A percentile compares a stretch with the other conserved stretches of the same genome.
Evolutionary conservation across 2,113 vertebrate genomes (phyloP).

Genomic region (Notothenia coriiceps): DNA sequence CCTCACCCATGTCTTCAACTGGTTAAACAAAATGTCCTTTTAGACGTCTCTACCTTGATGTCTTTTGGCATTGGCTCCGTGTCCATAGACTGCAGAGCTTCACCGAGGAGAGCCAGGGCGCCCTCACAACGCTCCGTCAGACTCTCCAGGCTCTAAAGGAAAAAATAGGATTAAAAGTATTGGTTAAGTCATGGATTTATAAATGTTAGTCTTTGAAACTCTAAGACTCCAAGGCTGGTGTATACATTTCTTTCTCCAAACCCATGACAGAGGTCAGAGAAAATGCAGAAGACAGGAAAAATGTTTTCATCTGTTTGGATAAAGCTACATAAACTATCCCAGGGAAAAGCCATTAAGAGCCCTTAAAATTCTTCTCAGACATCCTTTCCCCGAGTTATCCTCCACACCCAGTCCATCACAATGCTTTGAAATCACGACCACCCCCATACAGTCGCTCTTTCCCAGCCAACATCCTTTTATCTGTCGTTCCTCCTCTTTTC

Average conservation of each 20-base stretch:
- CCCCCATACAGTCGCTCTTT: neutral
- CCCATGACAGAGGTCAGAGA: slow-evolving; percentile 43
- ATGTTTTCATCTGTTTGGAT: slow-evolving; percentile 56
- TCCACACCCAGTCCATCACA: slow-evolving; percentile 11
- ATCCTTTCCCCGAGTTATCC: neutral
- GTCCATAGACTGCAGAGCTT: slow-evolving; percentile 81
- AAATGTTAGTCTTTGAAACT: neutral
- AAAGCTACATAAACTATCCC: slow-evolving; percentile 51
- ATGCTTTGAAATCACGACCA: slow-evolving; percentile 15
- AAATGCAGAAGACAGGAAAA: slow-evolving; percentile 15
- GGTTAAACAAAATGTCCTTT: too few relatives aligned
- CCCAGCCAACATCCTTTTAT: neutral
- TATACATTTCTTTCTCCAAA: neutral
- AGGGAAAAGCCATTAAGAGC: slow-evolving; percentile 27
- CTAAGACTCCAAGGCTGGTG: neutral
- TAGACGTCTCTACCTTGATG: slow-evolving; percentile 75
- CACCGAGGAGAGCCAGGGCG: slow-evolving; percentile 81
- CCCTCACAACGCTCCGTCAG: slow-evolving; percentile 82
- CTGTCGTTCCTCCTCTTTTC: too few relatives aligned
- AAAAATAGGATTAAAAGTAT: neutral
- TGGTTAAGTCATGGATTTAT: neutral
- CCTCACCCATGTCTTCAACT: too few relatives aligned
- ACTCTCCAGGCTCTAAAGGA: slow-evolving; percentile 81
- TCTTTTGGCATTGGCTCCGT: slow-evolving; percentile 75
- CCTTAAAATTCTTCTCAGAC: neutral